phyloP scores from a whole-genome alignment of 1,140 invertebrate species.

The Drosophila orena region DNA sequence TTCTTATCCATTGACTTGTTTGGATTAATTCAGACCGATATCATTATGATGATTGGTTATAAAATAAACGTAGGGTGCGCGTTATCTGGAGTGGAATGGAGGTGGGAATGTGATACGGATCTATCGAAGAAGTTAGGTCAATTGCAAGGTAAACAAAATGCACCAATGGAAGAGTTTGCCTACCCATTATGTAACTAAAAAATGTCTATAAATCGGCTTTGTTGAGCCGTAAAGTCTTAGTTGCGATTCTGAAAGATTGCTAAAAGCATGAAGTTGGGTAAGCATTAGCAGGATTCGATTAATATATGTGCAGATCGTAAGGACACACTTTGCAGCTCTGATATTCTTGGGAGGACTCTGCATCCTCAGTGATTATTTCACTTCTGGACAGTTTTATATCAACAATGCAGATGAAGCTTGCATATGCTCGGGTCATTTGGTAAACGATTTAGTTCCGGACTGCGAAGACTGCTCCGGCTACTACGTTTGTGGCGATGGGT shows the following conservation, averaged over 20 bases:
- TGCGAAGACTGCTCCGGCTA: conserved; percentile 56
- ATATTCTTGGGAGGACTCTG: neutral
- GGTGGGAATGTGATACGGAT: neutral
- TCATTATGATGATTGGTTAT: conserved; percentile 25
- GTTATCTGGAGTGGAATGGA: neutral
- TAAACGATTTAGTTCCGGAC: conserved; percentile 34
- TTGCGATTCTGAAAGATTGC: neutral
- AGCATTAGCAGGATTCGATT: neutral
- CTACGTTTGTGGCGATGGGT: conserved; percentile 29
- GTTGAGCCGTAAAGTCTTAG: conserved; percentile 2
- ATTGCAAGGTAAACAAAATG: conserved; percentile 34
- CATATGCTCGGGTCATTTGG: conserved; percentile 31
- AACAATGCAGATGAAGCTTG: conserved; percentile 22
- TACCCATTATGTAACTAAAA: conserved; percentile 1
- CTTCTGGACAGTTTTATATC: neutral
- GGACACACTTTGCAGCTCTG: conserved; percentile 17
- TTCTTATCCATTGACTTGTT: neutral
- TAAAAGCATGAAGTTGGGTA: conserved; percentile 40
- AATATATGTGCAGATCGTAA: neutral
- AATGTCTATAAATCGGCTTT: conserved; percentile 26
- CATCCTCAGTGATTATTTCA: neutral
- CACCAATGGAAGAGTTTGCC: conserved; percentile 4
- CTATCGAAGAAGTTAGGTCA: conserved; percentile 13
- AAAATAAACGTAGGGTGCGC: conserved; percentile 24
- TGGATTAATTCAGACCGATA: neutral